Evolutionary conservation across 2,888 invertebrate species (phyloP), one percentile per base, ranked within the genome.

Genomic region (Bimastos eiseni): DNA sequence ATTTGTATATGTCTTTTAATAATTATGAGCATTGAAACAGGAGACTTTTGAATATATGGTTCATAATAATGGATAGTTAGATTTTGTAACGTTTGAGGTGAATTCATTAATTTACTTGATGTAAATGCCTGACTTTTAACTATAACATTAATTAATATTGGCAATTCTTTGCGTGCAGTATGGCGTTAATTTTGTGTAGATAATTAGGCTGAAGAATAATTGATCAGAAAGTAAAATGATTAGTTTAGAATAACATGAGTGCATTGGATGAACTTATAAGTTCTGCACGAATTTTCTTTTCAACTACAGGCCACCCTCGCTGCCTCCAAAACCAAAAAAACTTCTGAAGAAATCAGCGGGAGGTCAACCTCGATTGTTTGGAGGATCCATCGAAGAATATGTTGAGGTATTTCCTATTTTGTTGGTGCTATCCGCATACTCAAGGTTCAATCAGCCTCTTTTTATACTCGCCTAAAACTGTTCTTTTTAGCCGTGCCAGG

Each of bases 371-470:
- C 97, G 97, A 95, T 95, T 98, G 93, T 98, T 98, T 95, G 98
- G 98, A 86, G 98, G 98, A 90, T 97, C 97, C 92, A 96, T 98
- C 91, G 98, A 97, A 94, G 98, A 98, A 95, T 98, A 97, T 94
- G 96, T 98, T 93, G 98, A 98, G 95, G 92, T 92, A 89, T 70
- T 70, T 70, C n/a, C 70, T 70, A 5, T 70, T 70, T 70, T 70
- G 8, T 8, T 70, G 21, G 21, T 49, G 49, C 24, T 49, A 1
- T 49, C 49, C 21, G 49, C 49, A 49, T 49, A 17, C n/a, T n/a
- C n/a, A n/a, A n/a, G n/a, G n/a, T n/a, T n/a, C n/a, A n/a, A n/a
- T n/a, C n/a, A n/a, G n/a, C n/a, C n/a, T n/a, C n/a, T n/a, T n/a
- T n/a, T n/a, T n/a, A n/a, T n/a, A n/a, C n/a, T n/a, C n/a, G n/a